phyloP scores from a whole-genome alignment of 2,888 invertebrate genomes.

The Eremobia ochroleuca region DNA sequence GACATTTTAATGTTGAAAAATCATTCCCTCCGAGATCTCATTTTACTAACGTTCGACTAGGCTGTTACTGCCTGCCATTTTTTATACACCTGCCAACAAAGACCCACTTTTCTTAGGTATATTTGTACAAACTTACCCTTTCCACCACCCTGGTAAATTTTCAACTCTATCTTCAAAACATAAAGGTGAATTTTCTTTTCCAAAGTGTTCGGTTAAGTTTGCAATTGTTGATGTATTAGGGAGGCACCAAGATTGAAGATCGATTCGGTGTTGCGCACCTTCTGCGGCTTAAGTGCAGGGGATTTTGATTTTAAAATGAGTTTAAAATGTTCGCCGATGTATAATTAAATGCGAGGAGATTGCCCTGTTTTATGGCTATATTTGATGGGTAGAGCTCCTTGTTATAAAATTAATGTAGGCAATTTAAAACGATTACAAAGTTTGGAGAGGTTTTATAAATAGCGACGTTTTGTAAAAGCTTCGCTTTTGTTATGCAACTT shows the following conservation, averaged over 20 bases:
- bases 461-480: neutral
- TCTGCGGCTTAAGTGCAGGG: slow-evolving; percentile 59
- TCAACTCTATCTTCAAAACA: slow-evolving; percentile 21
- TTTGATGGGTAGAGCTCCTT: slow-evolving; percentile 37
- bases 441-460: slow-evolving; percentile 13
- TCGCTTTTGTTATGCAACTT: neutral
- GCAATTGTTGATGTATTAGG: slow-evolving; percentile 66
- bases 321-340: slow-evolving; percentile 53
- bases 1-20: slow-evolving; percentile 68
- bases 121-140: slow-evolving; percentile 61
- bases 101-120: slow-evolving; percentile 75
- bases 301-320: slow-evolving; percentile 69
- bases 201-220: slow-evolving; percentile 43
- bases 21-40: slow-evolving; percentile 65
- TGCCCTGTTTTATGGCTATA: slow-evolving; percentile 41
- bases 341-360: slow-evolving; percentile 62
- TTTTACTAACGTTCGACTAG: slow-evolving; percentile 70
- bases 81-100: slow-evolving; percentile 83
- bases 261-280: slow-evolving; percentile 66
- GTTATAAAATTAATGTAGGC: slow-evolving; percentile 36
- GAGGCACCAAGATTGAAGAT: slow-evolving; percentile 68
- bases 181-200: slow-evolving; percentile 25
- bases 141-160: neutral
- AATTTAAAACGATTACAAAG: slow-evolving; percentile 52
- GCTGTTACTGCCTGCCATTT: slow-evolving; percentile 76